Conservation (phyloP, 1,140 invertebrate species). For the Cyphomyrmex costatus region DNA sequence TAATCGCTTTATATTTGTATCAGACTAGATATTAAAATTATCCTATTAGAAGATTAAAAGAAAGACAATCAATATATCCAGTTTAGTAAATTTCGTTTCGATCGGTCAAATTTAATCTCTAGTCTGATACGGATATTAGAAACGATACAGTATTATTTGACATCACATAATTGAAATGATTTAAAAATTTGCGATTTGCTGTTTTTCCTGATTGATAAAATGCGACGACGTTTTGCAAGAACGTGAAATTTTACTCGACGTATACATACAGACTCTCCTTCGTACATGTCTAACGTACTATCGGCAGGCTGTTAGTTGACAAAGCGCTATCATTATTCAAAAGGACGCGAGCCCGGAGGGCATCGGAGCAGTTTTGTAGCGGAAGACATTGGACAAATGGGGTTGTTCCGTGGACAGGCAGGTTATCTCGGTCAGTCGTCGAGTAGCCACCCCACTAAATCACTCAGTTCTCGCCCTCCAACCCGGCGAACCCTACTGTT, state of each 20-base stretch:
- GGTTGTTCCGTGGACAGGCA: slow-evolving; percentile 84
- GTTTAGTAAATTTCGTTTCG: too few species aligned
- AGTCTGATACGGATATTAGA: background rate
- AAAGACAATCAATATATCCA: too few species aligned
- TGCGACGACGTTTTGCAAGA: slow-evolving; percentile 9
- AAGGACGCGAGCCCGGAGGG: slow-evolving; percentile 76
- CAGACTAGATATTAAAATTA: too few species aligned
- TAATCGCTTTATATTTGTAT: too few species aligned
- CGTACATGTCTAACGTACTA: slow-evolving; percentile 65
- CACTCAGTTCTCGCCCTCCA: slow-evolving; percentile 80
- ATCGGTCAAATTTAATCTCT: too few species aligned
- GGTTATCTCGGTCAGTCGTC: slow-evolving; percentile 85
- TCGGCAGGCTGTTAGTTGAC: slow-evolving; percentile 71
- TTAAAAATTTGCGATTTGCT: background rate
- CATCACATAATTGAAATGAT: background rate
- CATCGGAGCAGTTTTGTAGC: slow-evolving; percentile 82
- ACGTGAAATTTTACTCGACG: slow-evolving; percentile 48
- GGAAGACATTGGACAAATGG: slow-evolving; percentile 85
- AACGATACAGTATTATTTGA: background rate
- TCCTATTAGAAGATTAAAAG: too few species aligned
- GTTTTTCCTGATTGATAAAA: background rate
- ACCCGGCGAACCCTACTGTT: slow-evolving; percentile 72
- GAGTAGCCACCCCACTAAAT: slow-evolving; percentile 84
- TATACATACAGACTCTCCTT: slow-evolving; percentile 58
- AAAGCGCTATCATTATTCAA: slow-evolving; percentile 80